Evolutionary conservation across 2,113 vertebrate genomes (phyloP).

Genomic region (Sakesphorus luctuosus): DNA sequence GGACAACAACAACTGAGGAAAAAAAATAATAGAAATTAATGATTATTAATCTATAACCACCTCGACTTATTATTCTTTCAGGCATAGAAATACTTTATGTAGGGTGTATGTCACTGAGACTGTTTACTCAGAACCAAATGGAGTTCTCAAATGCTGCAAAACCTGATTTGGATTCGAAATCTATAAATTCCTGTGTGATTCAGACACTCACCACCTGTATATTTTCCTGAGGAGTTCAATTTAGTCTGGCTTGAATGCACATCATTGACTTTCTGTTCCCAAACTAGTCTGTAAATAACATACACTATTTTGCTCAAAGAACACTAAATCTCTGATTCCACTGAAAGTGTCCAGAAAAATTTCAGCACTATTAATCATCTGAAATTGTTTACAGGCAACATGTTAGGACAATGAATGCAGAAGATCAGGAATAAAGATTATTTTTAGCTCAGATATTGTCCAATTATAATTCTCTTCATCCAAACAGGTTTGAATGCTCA

Average conservation of each 20-base stretch:
- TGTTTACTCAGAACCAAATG: background rate
- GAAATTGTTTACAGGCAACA: slow-evolving; percentile 11
- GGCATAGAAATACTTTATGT: background rate
- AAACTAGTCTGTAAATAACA: background rate
- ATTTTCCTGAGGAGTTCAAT: background rate
- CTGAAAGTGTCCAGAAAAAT: background rate
- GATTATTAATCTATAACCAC: background rate
- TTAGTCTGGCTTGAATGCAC: background rate
- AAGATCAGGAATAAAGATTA: slow-evolving; percentile 15
- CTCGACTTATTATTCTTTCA: background rate
- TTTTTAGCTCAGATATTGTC: background rate
- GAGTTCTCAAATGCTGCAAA: background rate
- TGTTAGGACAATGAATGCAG: background rate
- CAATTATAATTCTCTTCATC: background rate
- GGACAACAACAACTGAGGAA: background rate
- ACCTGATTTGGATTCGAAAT: background rate
- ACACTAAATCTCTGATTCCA: background rate
- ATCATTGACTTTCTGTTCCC: background rate
- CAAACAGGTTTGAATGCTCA: slow-evolving; percentile 33
- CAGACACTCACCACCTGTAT: background rate
- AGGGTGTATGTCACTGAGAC: background rate
- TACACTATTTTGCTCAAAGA: background rate
- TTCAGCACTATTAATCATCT: background rate
- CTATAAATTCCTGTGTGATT: background rate
- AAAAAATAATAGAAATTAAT: background rate